phyloP scores from a whole-genome alignment of 92 coral and sea anemone species.

The Zoanthus sociatus region DNA sequence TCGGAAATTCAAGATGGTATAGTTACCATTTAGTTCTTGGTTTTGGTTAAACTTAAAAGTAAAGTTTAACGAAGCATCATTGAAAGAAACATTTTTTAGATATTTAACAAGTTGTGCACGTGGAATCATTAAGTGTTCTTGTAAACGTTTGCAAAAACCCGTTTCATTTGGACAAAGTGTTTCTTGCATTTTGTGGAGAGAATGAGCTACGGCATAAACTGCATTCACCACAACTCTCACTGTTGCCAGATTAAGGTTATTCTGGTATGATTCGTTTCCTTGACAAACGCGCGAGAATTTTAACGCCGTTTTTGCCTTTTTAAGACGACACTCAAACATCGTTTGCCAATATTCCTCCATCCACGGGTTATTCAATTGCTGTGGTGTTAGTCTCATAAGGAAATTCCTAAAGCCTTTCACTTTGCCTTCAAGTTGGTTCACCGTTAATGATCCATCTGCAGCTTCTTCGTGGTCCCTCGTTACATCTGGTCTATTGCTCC shows the following conservation, averaged over 20 bases:
- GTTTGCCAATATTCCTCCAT: slow-evolving; percentile 92
- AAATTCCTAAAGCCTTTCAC: slow-evolving; percentile 75
- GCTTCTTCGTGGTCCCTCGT: slow-evolving; percentile 84
- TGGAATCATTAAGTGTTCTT: slow-evolving; percentile 41
- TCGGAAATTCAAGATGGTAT: slow-evolving; percentile 81
- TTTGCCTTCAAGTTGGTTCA: slow-evolving; percentile 86
- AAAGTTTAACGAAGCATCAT: slow-evolving; percentile 70
- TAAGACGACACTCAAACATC: slow-evolving; percentile 65
- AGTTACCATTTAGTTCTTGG: slow-evolving; percentile 87
- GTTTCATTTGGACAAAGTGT: slow-evolving; percentile 61
- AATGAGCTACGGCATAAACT: slow-evolving; percentile 87
- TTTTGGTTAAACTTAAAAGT: slow-evolving; percentile 77
- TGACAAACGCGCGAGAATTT: slow-evolving; percentile 60
- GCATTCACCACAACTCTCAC: slow-evolving; percentile 93
- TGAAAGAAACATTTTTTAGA: slow-evolving; percentile 84
- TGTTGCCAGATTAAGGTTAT: slow-evolving; percentile 76
- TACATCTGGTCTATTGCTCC: slow-evolving; percentile 91
- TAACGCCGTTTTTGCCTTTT: slow-evolving; percentile 50
- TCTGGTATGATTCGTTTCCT: slow-evolving; percentile 56
- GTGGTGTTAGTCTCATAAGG: slow-evolving; percentile 58
- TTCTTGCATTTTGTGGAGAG: slow-evolving; percentile 81
- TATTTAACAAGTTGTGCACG: slow-evolving; percentile 68
- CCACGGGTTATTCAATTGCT: slow-evolving; percentile 75
- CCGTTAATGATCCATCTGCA: slow-evolving; percentile 88
- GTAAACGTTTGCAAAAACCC: slow-evolving; percentile 71